Evolutionary conservation across 2,113 vertebrate species (phyloP).

Genomic region (Chunga burmeisteri): DNA sequence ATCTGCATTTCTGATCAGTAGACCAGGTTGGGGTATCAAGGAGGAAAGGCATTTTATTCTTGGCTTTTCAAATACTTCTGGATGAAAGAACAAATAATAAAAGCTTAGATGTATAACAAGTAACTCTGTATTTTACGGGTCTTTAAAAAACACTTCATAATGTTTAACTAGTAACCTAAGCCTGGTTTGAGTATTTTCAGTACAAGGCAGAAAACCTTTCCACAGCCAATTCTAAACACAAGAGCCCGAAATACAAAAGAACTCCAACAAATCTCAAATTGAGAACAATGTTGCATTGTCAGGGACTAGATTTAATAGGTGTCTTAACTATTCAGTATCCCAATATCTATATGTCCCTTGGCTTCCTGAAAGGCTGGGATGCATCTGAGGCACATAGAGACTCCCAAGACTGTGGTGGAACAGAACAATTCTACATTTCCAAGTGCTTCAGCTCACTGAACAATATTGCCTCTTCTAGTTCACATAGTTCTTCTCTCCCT

Average conservation of each 20-base stretch:
- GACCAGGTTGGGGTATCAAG: neutral
- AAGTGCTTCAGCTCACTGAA: neutral
- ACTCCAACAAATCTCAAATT: neutral
- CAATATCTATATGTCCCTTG: neutral
- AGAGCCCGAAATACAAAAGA: neutral
- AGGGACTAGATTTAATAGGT: neutral
- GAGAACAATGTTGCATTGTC: neutral
- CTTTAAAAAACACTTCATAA: conserved; percentile 36
- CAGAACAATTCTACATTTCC: neutral
- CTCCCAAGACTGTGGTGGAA: neutral
- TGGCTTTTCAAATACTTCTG: neutral
- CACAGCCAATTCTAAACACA: neutral
- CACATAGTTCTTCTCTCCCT: neutral
- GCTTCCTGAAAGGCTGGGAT: neutral
- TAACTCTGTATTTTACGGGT: conserved; percentile 15
- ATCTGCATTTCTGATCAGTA: neutral
- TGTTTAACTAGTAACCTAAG: neutral
- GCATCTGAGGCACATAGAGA: neutral
- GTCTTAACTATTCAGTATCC: neutral
- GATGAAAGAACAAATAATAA: conserved; percentile 1
- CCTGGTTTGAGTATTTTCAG: neutral
- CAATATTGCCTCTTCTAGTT: neutral
- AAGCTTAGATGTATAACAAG: neutral
- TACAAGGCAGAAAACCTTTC: neutral
- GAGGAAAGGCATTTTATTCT: neutral